A percentile compares a stretch with the other conserved stretches of the same genome.
Evolutionary conservation across 1,140 invertebrate genomes (phyloP).

Genomic region (Aphaenogaster rudis): DNA sequence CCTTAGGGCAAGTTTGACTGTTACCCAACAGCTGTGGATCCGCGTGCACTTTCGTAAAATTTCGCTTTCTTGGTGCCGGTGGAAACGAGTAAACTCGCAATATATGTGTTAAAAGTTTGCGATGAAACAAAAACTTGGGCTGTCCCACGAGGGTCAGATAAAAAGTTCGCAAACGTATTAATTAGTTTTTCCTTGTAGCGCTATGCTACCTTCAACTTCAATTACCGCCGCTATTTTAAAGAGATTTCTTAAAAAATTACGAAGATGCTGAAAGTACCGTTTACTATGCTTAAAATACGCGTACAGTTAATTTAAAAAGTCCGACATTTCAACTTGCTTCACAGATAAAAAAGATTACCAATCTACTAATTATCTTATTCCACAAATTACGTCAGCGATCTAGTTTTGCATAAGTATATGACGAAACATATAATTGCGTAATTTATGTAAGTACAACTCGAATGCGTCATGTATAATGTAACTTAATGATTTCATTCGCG

Average conservation of each 20-base stretch:
- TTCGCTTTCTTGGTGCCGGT: constrained; percentile 67
- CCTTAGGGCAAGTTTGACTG: constrained; percentile 69
- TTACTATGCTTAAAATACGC: not conserved
- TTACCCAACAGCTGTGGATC: constrained; percentile 56
- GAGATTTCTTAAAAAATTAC: not conserved
- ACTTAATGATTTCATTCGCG: constrained; percentile 46
- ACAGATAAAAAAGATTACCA: not conserved
- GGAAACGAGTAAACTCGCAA: constrained; percentile 42
- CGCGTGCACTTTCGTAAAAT: constrained; percentile 68
- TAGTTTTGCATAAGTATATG: not conserved
- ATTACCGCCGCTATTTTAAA: not conserved
- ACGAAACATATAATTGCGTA: constrained; percentile 14
- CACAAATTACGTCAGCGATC: not conserved
- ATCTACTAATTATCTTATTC: not conserved
- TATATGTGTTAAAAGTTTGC: constrained; percentile 53
- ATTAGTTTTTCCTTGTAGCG: constrained; percentile 36
- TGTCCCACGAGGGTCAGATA: constrained; percentile 34
- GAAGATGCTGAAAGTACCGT: not conserved
- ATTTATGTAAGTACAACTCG: not conserved
- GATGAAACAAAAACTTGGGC: constrained; percentile 45
- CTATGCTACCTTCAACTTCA: not conserved
- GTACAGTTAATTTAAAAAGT: not conserved
- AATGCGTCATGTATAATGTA: constrained; percentile 16
- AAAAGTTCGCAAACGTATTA: constrained; percentile 55
- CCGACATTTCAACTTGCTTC: not conserved